Conservation (phyloP, 2,113 vertebrate species). For the Spizaetus ornatus region DNA sequence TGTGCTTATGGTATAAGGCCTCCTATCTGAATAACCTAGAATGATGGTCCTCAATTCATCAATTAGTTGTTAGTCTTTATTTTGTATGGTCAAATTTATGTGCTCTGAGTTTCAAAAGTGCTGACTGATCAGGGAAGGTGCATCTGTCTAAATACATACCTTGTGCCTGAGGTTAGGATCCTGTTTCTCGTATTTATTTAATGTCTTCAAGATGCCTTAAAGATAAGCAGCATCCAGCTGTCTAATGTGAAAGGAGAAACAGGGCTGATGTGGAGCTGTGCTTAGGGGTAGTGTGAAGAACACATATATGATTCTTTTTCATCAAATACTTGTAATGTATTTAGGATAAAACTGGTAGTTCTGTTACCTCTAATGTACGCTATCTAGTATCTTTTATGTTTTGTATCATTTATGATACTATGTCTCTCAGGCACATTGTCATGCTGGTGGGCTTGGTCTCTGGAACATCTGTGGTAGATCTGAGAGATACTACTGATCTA, state of each 20-base stretch:
- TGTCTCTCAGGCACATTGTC: neutral
- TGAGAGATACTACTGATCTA: neutral
- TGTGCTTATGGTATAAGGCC: neutral
- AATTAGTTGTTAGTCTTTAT: neutral
- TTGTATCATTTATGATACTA: neutral
- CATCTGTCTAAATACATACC: neutral
- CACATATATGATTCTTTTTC: neutral
- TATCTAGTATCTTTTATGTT: neutral
- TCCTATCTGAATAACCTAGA: neutral
- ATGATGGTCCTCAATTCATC: neutral
- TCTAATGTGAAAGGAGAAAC: neutral
- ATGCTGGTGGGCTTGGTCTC: neutral
- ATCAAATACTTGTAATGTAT: neutral
- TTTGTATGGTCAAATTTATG: neutral
- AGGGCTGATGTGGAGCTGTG: neutral
- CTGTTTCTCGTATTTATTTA: neutral
- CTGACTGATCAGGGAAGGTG: neutral
- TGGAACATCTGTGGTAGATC: neutral
- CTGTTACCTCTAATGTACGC: neutral
- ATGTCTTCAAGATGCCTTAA: neutral
- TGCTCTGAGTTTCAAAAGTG: neutral
- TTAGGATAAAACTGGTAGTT: neutral
- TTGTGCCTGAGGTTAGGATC: neutral
- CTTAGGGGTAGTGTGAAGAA: neutral
- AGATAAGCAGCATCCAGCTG: neutral